These are phyloP conservation scores for Cydia strobilella DNA, from an alignment of 1,140 invertebrate species.

Conservation along the genomic window DNA sequence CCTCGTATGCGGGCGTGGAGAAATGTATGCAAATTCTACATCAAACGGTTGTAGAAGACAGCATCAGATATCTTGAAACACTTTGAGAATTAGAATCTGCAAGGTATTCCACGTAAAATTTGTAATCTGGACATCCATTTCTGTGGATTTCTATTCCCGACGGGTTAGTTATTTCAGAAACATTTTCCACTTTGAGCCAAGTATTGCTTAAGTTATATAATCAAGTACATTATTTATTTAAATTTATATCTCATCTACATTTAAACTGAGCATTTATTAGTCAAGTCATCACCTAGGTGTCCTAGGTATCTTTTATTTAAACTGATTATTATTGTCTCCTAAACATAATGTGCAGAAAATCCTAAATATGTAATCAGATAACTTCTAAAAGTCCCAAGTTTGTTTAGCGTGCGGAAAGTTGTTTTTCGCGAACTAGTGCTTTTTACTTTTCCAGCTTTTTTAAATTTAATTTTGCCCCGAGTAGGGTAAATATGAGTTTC, in stretches of 20 bases:
- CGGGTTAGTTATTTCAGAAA: background rate
- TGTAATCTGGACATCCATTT: background rate
- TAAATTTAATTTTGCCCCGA: too few relatives aligned
- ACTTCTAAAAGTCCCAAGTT: too few relatives aligned
- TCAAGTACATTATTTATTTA: background rate
- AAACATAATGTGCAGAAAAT: background rate
- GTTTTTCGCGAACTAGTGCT: too few relatives aligned
- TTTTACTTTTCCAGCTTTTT: too few relatives aligned
- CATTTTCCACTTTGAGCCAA: background rate
- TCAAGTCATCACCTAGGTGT: too few relatives aligned
- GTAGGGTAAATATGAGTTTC: too few relatives aligned
- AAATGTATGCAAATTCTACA: constrained; percentile 24
- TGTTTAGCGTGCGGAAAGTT: too few relatives aligned
- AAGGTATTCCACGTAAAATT: background rate
- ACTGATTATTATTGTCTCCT: background rate
- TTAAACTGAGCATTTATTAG: background rate
- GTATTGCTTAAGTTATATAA: background rate
- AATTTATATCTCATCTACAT: background rate
- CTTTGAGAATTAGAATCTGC: background rate
- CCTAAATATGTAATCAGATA: too few relatives aligned
- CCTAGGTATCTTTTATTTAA: too few relatives aligned
- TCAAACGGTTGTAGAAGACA: constrained; percentile 20
- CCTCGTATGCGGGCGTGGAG: background rate
- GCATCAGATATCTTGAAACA: constrained; percentile 8
- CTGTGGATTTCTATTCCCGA: background rate